Evolutionary conservation across 2,113 vertebrate genomes (phyloP).

Genomic region (Phylloscopus trochiloides): DNA sequence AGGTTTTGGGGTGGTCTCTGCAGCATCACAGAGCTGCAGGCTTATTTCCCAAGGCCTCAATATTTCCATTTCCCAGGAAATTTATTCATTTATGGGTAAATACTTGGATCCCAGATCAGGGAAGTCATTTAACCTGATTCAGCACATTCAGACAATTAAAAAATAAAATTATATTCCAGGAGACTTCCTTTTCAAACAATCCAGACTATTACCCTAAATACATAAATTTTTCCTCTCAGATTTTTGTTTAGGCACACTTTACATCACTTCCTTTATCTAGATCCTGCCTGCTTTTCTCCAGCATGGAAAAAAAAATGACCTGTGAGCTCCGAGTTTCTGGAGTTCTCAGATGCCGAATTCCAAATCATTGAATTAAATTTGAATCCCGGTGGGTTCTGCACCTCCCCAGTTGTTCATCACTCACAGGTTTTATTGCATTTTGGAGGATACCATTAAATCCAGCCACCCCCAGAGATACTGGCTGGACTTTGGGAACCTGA

Average conservation of each 20-base stretch:
- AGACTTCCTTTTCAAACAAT: background rate
- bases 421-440: constrained; percentile 51
- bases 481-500: background rate
- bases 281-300: background rate
- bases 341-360: background rate
- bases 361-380: constrained; percentile 34
- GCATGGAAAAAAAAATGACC: background rate
- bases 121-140: background rate
- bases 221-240: background rate
- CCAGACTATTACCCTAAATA: background rate
- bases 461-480: background rate
- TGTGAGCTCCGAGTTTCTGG: background rate
- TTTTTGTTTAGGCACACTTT: background rate
- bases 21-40: background rate
- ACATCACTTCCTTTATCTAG: background rate
- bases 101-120: background rate
- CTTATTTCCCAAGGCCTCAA: background rate
- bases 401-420: constrained; percentile 34
- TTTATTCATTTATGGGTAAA: background rate
- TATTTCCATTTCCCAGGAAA: background rate
- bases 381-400: background rate
- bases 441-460: constrained; percentile 37
- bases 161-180: background rate
- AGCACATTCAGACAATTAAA: background rate
- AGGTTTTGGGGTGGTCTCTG: fast-evolving